Base-by-base conservation (phyloP, 2,113 vertebrate species). In the Gila orcuttii region DNA sequence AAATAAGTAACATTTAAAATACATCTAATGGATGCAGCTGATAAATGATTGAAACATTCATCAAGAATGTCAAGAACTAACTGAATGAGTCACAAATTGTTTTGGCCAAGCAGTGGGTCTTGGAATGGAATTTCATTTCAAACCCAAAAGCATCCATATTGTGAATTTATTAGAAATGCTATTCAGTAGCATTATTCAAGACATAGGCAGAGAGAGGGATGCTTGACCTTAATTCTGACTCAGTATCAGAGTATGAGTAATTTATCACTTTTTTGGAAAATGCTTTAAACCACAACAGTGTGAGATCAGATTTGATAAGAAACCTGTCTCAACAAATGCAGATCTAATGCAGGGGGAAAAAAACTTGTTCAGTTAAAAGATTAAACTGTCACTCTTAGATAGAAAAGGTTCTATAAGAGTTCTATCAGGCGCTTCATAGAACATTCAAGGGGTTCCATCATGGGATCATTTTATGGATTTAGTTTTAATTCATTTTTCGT, bases 71-170 rank as follows among this genome's bases (percentile, higher is more conserved):
- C 33, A 60, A 36, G n/a, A 45, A 66, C 36, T 81, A 33, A 80
- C 36, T 45, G 28, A 79, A 36, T 59, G 60, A 81, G 57, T 66
- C 39, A 81, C 33, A 64, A 28, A 28, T 25, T 47, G 78, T n/a
- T 80, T 64, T 64, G 59, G 57, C 8, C 39, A 17, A 45, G 57
- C 59, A 64, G 23, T 59, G 55, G 21, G 8, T 45, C 36, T 45
- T 5, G 28, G 28, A 15, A 62, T 28, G 78, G 59, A 64, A 80
- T 60, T 64, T 64, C 36, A 80, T 80, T 80, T 80, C 39, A 64
- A 45, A 42, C 78, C 59, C n/a, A 42, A 62, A 80, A 45, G 21
- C 5, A 57, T 64, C 12, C 59, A 33, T 33, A 17, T 45, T 64
- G 33, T 45, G 39, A 13, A 45, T 47, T 60, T 57, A 57, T 36